phyloP scores from a whole-genome alignment of 2,888 invertebrate species.

The Adelphocoris suturalis region DNA sequence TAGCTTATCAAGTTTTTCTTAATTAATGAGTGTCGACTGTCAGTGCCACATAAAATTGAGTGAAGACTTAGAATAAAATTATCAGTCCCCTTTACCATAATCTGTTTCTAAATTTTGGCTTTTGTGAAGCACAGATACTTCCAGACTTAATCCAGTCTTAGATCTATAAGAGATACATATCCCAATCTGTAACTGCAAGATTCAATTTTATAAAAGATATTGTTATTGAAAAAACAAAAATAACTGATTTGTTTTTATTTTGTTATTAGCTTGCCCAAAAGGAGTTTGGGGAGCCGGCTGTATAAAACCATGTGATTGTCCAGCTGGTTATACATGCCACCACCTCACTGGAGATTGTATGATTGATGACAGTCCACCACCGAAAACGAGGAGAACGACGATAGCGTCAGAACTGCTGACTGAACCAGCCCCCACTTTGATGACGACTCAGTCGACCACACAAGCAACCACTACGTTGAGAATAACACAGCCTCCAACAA shows the following conservation, averaged over 20 bases:
- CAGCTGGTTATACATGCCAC: slow-evolving; percentile 75
- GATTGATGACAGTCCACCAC: slow-evolving; percentile 72
- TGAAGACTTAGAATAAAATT: too few relatives aligned
- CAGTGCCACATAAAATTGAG: too few relatives aligned
- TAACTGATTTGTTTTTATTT: slow-evolving; percentile 9
- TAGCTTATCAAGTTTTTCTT: too few relatives aligned
- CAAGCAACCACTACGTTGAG: slow-evolving; percentile 36
- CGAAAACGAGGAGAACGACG: slow-evolving; percentile 71
- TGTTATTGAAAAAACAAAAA: too few relatives aligned
- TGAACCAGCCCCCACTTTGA: slow-evolving; percentile 4
- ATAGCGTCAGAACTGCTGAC: not conserved
- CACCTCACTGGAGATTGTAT: slow-evolving; percentile 75
- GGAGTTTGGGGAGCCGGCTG: slow-evolving; percentile 75
- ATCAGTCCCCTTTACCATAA: too few relatives aligned
- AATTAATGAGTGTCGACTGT: too few relatives aligned
- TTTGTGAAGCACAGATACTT: too few relatives aligned
- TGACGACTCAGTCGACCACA: slow-evolving; percentile 44
- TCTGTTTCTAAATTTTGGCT: too few relatives aligned
- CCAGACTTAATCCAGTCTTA: too few relatives aligned
- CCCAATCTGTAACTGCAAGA: too few relatives aligned
- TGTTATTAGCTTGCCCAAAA: slow-evolving; percentile 74
- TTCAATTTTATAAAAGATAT: too few relatives aligned
- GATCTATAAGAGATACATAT: too few relatives aligned
- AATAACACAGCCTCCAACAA: slow-evolving; percentile 37
- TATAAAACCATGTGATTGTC: slow-evolving; percentile 74